Percentiles rank a stretch among this genome's conserved stretches.
phyloP scores from a whole-genome alignment of 2,888 invertebrate species.

The Coecobrya sp. region DNA sequence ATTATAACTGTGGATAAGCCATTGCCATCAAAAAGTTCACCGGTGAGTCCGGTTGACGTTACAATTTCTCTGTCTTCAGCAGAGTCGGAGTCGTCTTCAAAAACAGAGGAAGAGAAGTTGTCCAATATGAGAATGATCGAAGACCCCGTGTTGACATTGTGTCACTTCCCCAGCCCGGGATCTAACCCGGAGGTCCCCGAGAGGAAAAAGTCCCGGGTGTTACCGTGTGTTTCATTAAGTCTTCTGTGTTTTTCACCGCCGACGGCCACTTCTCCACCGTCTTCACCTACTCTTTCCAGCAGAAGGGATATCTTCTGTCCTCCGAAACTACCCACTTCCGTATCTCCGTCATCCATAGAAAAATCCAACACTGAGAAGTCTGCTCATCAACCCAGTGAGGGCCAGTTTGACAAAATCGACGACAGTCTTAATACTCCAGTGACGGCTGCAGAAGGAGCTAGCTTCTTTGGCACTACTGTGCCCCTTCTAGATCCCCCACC shows the following conservation, averaged over 20 bases:
- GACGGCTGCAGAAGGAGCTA: conserved; percentile 96
- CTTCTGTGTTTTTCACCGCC: conserved; percentile 86
- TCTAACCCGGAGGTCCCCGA: conserved; percentile 86
- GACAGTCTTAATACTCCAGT: conserved; percentile 98
- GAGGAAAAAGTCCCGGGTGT: conserved; percentile 86
- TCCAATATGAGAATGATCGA: conserved; percentile 87
- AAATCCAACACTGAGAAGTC: conserved; percentile 87
- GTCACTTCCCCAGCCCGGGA: conserved; percentile 87
- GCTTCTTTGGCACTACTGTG: conserved; percentile 96
- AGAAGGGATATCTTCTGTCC: conserved; percentile 80
- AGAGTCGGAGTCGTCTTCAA: conserved; percentile 86
- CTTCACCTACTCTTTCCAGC: conserved; percentile 81
- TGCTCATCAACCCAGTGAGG: conserved; percentile 42
- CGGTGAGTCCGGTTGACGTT: conserved; percentile 86
- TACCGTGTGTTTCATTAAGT: conserved; percentile 86
- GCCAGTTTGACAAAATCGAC: conserved; percentile 90
- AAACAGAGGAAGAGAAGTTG: conserved; percentile 84
- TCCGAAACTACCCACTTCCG: conserved; percentile 74
- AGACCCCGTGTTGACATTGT: conserved; percentile 87
- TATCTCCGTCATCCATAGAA: conserved; percentile 77
- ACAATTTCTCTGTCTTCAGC: conserved; percentile 86
- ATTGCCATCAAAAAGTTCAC: conserved; percentile 85
- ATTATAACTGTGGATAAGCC: conserved; percentile 86
- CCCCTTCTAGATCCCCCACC: conserved; percentile 96
- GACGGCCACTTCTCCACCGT: conserved; percentile 86